phyloP scores from a whole-genome alignment of 2,113 vertebrate species.

The Phasianus colchicus region DNA sequence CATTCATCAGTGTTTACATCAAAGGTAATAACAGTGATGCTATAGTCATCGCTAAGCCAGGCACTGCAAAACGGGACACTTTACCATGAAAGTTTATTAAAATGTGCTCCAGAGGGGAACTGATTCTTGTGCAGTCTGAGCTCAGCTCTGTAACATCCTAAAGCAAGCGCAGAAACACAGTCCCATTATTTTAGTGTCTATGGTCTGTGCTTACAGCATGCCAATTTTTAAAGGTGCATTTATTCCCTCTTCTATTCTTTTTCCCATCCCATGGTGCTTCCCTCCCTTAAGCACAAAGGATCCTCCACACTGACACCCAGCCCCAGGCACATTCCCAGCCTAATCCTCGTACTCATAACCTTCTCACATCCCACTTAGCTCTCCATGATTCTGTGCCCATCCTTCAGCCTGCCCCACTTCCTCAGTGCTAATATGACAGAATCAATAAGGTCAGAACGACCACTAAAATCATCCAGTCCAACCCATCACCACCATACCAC shows the following conservation, averaged over 20 bases:
- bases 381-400: not conserved
- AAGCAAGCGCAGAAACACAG: not conserved
- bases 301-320: not conserved
- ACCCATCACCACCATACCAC: no score
- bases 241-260: not conserved
- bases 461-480: no score
- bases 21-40: not conserved
- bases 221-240: not conserved
- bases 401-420: not conserved
- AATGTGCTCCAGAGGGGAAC: not conserved
- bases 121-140: not conserved
- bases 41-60: not conserved
- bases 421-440: rapidly evolving
- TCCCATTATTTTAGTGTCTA: not conserved
- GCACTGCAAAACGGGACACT: slow-evolving; percentile 10
- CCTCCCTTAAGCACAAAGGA: not conserved
- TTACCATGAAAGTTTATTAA: slow-evolving; percentile 31
- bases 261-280: not conserved
- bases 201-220: not conserved
- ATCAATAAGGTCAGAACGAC: no score
- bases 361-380: not conserved
- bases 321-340: not conserved
- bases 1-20: not conserved
- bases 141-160: not conserved
- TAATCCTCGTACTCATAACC: not conserved